Conservation (phyloP, 2,888 invertebrate species). For the Sminthurides aquaticus region DNA sequence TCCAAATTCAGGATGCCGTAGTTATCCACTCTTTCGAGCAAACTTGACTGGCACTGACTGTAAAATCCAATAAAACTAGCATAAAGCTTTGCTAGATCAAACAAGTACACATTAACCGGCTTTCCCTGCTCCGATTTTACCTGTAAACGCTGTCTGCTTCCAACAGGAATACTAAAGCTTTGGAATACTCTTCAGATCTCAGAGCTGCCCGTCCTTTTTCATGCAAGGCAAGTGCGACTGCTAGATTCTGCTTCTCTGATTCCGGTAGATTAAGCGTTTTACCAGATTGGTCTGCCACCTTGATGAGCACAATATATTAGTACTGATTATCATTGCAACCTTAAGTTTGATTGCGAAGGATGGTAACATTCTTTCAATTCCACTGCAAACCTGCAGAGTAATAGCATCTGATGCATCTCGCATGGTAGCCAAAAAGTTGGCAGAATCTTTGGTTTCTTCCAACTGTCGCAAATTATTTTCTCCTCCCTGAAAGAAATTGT, state of each 20-base stretch:
- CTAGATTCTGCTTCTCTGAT: constrained; percentile 60
- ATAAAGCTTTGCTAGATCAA: neutral
- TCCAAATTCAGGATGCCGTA: constrained; percentile 75
- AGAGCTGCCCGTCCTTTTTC: constrained; percentile 68
- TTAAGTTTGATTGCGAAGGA: neutral
- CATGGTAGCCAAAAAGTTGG: constrained; percentile 45
- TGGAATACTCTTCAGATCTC: constrained; percentile 58
- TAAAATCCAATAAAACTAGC: constrained; percentile 28
- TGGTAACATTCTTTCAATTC: too few species aligned
- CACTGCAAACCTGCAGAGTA: neutral
- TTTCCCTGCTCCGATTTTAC: too few species aligned
- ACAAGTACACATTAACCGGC: neutral
- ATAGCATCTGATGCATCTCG: neutral
- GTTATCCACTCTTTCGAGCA: constrained; percentile 69
- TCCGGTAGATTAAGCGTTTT: constrained; percentile 64
- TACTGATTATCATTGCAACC: neutral
- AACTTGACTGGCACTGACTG: constrained; percentile 59
- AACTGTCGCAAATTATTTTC: constrained; percentile 38
- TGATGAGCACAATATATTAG: neutral
- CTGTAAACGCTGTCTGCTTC: constrained; percentile 69
- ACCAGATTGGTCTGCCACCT: constrained; percentile 46
- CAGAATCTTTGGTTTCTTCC: constrained; percentile 43
- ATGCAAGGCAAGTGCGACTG: constrained; percentile 70
- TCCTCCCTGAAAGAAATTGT: constrained; percentile 28
- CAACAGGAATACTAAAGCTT: constrained; percentile 64